Conservation (phyloP, 2,113 vertebrate genomes). For the Lophotis ruficrista region DNA sequence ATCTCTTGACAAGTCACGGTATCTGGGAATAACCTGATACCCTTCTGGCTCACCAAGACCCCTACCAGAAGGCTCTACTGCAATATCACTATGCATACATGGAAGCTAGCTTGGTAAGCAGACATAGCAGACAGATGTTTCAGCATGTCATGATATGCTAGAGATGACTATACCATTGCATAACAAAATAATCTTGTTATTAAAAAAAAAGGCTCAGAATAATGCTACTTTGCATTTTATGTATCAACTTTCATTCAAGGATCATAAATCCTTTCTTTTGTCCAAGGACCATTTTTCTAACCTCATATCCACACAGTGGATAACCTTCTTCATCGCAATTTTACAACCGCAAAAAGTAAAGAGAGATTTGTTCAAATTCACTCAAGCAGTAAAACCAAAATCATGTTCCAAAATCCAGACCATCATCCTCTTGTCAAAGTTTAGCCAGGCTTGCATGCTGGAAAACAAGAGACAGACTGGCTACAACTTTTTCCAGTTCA, state of each 20-base stretch:
- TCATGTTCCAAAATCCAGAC: constrained; percentile 25
- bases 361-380: constrained; percentile 18
- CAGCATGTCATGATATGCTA: neutral
- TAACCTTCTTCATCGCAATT: neutral
- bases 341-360: neutral
- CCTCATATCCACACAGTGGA: neutral
- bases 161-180: neutral
- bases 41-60: neutral
- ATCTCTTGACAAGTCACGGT: neutral
- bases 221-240: neutral
- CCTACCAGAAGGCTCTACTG: neutral
- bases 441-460: neutral
- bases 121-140: neutral
- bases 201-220: neutral
- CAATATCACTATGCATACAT: accelerated
- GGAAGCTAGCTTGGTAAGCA: neutral
- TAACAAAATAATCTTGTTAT: neutral
- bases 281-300: neutral
- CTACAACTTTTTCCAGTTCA: constrained; percentile 23
- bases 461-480: constrained; percentile 29
- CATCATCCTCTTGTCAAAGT: constrained; percentile 21
- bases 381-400: constrained; percentile 17
- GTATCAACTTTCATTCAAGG: neutral
- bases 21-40: neutral
- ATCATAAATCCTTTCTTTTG: neutral